Evolutionary conservation across 2,797 vertebrate species (phyloP).

Genomic region (Leptatherina wallacei): DNA sequence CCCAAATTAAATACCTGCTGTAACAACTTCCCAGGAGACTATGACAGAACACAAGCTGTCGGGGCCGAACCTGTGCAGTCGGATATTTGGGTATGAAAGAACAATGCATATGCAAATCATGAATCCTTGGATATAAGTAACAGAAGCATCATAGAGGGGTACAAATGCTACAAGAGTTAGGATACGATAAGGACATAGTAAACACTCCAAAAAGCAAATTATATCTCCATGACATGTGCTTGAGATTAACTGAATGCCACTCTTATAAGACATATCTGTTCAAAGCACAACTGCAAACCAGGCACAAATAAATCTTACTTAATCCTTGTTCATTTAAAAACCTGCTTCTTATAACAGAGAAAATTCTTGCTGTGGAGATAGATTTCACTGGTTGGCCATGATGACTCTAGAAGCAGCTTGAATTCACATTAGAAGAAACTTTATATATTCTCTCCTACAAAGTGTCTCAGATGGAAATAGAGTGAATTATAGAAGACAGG

Average conservation of each 20-base stretch:
- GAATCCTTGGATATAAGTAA: conserved; percentile 5
- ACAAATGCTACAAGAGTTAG: not conserved
- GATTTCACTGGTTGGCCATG: conserved; percentile 22
- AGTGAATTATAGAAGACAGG: conserved; percentile 41
- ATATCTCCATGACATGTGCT: no score
- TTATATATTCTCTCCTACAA: conserved; percentile 30
- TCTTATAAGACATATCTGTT: no score
- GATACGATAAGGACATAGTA: not conserved
- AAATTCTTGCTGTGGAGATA: conserved; percentile 28
- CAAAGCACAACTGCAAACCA: conserved; percentile 2
- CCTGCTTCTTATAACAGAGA: conserved; percentile 13
- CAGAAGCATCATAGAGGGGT: not conserved
- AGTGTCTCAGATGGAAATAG: conserved; percentile 42
- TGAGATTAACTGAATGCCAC: no score
- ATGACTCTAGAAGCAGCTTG: conserved; percentile 28
- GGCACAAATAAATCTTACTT: conserved; percentile 22
- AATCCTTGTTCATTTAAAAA: conserved; percentile 28
- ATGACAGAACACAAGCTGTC: conserved; percentile 47
- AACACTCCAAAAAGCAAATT: no score
- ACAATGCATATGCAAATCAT: conserved; percentile 10
- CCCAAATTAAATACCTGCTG: conserved; percentile 30
- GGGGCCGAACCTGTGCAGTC: conserved; percentile 27
- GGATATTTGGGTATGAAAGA: conserved; percentile 5
- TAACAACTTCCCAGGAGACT: conserved; percentile 33
- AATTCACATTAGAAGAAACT: conserved; percentile 32